Percentiles rank a stretch among this genome's conserved stretches.
These are phyloP conservation scores for Elegia similella DNA, from an alignment of 2,888 invertebrate species.

Conservation along the genomic window DNA sequence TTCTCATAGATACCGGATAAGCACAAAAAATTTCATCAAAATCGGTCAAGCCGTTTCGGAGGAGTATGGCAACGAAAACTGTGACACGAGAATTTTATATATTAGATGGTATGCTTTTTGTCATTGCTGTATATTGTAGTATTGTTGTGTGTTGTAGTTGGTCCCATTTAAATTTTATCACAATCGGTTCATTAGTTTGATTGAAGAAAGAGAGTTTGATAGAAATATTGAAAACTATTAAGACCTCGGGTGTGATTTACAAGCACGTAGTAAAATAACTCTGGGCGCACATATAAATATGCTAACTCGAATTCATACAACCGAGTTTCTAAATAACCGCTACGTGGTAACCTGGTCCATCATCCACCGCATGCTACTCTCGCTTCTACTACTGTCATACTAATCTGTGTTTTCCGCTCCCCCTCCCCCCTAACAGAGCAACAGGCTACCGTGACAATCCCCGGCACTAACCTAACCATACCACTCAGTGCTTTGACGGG, in stretches of 20 bases:
- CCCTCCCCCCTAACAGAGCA: constrained; percentile 65
- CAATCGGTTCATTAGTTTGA: too few species aligned
- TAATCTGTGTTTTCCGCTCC: constrained; percentile 68
- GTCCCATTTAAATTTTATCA: too few species aligned
- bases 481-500: constrained; percentile 75
- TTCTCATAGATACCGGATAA: too few species aligned
- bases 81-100: too few species aligned
- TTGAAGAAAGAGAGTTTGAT: too few species aligned
- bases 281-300: neutral
- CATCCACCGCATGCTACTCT: constrained; percentile 42
- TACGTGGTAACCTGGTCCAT: constrained; percentile 17
- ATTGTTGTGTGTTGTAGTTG: too few species aligned
- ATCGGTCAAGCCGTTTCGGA: too few species aligned
- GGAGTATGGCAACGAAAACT: too few species aligned
- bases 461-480: constrained; percentile 84
- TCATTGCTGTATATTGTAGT: too few species aligned
- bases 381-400: constrained; percentile 65
- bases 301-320: neutral
- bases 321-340: neutral
- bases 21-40: too few species aligned
- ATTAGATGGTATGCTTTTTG: too few species aligned
- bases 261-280: neutral
- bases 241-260: neutral
- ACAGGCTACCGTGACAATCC: constrained; percentile 81
- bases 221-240: neutral